Conservation (phyloP, 2,888 invertebrate genomes). For the Monopis laevigella region DNA sequence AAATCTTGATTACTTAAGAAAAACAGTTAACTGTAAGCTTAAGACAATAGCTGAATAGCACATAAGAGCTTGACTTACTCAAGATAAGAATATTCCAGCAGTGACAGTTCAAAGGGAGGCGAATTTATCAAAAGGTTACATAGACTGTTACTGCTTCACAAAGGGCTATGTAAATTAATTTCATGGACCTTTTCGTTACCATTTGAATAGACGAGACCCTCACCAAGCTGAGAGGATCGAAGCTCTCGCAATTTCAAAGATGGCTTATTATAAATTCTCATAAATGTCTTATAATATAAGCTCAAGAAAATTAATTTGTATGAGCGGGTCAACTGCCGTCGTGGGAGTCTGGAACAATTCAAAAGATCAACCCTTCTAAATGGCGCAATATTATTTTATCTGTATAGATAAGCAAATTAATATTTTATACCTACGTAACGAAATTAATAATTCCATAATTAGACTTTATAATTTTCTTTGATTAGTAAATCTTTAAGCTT, state of each 20-base stretch:
- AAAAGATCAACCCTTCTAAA: no score
- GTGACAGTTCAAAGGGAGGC: conserved; percentile 28
- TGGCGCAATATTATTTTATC: not conserved
- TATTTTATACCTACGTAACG: no score
- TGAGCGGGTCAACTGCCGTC: conserved; percentile 4
- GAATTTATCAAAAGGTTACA: conserved; percentile 44
- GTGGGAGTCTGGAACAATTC: conserved; percentile 1
- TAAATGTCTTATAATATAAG: conserved; percentile 27
- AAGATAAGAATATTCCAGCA: conserved; percentile 36
- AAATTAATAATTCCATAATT: no score
- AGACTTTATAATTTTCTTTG: not conserved
- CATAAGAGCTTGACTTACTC: conserved; percentile 29
- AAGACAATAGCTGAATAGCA: conserved; percentile 37
- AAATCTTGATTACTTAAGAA: conserved; percentile 30
- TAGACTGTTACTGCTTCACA: conserved; percentile 28
- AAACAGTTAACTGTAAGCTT: conserved; percentile 35
- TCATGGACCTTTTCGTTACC: conserved; percentile 42
- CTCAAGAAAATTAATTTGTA: conserved; percentile 17
- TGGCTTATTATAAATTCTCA: conserved; percentile 35
- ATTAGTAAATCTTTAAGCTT: no score
- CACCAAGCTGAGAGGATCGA: conserved; percentile 29
- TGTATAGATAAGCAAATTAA: not conserved
- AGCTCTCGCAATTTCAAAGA: conserved; percentile 30
- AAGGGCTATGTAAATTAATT: conserved; percentile 56
- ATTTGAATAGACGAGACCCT: conserved; percentile 33